A percentile compares a stretch with the other conserved stretches of the same genome.
phyloP scores from a whole-genome alignment of 2,113 vertebrate species.

The Aplodontia rufa region DNA sequence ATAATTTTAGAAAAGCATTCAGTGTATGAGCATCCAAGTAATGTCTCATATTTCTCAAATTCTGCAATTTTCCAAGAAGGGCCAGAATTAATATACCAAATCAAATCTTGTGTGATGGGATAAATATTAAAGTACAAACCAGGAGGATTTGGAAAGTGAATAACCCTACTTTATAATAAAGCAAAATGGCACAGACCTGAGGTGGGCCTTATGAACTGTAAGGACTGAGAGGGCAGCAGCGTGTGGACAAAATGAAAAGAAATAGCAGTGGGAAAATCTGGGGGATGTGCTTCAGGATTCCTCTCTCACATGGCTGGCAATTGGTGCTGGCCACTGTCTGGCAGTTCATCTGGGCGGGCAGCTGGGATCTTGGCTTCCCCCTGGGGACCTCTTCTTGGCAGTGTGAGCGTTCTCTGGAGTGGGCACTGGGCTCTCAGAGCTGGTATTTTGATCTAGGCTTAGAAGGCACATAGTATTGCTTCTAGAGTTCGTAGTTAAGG shows the following conservation, averaged over 20 bases:
- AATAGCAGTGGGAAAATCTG: background rate
- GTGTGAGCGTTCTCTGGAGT: background rate
- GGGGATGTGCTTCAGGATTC: background rate
- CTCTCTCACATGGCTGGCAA: background rate
- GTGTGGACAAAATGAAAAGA: background rate
- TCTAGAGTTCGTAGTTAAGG: background rate
- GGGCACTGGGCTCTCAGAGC: background rate
- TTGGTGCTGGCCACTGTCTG: background rate
- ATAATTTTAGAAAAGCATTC: constrained; percentile 17
- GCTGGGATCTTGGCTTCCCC: background rate
- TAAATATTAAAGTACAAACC: background rate
- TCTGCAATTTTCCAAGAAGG: constrained; percentile 18
- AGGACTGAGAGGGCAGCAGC: background rate
- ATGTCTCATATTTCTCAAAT: background rate
- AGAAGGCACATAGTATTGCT: background rate
- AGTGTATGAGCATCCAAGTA: background rate
- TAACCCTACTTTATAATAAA: background rate
- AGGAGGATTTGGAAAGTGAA: background rate
- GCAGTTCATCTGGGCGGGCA: background rate
- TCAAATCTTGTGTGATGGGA: background rate
- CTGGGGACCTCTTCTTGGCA: background rate
- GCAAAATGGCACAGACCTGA: background rate
- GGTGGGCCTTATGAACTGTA: background rate
- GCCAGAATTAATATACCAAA: constrained; percentile 22
- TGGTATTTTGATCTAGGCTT: background rate